These are phyloP conservation scores for Clarias macrocephalus DNA, from an alignment of 2,113 vertebrate genomes.

Conservation along the genomic window DNA sequence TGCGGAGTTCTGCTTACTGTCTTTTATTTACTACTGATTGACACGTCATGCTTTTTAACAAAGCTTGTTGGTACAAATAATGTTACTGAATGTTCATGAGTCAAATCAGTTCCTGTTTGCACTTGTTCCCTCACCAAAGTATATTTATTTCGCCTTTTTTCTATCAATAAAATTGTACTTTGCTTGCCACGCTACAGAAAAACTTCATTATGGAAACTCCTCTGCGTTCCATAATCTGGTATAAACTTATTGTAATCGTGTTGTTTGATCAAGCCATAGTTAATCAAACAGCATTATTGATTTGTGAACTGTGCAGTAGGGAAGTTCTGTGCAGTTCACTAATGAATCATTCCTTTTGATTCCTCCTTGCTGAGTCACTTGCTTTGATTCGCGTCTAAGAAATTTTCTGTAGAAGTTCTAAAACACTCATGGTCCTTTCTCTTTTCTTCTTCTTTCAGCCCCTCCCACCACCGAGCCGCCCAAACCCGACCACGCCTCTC, in stretches of 20 bases:
- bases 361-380: not conserved
- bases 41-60: no score
- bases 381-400: not conserved
- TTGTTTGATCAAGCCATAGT: not conserved
- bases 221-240: not conserved
- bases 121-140: no score
- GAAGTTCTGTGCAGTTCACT: not conserved
- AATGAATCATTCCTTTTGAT: not conserved
- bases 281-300: not conserved
- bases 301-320: not conserved
- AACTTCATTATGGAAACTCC: no score
- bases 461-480: constrained; percentile 65
- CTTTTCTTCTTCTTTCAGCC: constrained; percentile 46
- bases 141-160: no score
- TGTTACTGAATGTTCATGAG: not conserved
- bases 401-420: no score
- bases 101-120: not conserved
- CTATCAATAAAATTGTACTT: no score
- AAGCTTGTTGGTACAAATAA: not conserved
- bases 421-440: not conserved
- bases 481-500: constrained; percentile 78
- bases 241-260: not conserved
- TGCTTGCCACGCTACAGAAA: no score
- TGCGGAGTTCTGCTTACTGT: not conserved
- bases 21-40: not conserved